These are phyloP conservation scores for Melanerpes formicivorus DNA, from an alignment of 2,113 vertebrate genomes.

Conservation along the genomic window DNA sequence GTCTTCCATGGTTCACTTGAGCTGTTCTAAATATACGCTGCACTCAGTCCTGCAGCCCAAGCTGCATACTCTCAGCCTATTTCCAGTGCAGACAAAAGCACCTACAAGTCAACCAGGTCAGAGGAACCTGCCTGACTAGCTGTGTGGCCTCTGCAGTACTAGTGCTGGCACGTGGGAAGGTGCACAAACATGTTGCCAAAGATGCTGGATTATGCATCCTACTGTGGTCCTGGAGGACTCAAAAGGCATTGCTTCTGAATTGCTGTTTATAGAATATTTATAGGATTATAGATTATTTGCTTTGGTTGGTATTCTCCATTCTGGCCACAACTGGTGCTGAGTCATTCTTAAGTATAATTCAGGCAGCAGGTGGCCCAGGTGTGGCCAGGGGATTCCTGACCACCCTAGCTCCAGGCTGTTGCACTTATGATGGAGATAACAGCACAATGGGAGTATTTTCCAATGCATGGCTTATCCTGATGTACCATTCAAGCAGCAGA, in stretches of 20 bases:
- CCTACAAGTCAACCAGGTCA: neutral
- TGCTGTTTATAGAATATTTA: neutral
- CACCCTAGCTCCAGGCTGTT: neutral
- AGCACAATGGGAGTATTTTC: neutral
- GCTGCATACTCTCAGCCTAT: neutral
- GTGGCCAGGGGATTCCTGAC: neutral
- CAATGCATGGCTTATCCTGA: neutral
- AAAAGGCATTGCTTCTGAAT: neutral
- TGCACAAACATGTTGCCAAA: neutral
- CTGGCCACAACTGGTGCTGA: no score
- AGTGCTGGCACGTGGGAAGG: neutral
- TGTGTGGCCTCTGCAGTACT: neutral
- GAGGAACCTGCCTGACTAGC: slow-evolving; percentile 11
- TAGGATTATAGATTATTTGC: neutral
- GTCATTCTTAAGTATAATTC: neutral
- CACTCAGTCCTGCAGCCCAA: neutral
- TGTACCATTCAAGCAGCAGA: neutral
- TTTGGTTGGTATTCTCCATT: neutral
- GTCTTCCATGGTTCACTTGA: neutral
- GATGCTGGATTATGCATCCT: neutral
- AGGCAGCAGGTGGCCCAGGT: no score
- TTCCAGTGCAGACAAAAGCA: neutral
- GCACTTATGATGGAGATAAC: neutral
- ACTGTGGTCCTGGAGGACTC: neutral
- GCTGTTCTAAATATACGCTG: neutral